Percentiles rank a stretch among this genome's conserved stretches.
Evolutionary conservation across 2,113 vertebrate genomes (phyloP).

Genomic region (Alces alces): DNA sequence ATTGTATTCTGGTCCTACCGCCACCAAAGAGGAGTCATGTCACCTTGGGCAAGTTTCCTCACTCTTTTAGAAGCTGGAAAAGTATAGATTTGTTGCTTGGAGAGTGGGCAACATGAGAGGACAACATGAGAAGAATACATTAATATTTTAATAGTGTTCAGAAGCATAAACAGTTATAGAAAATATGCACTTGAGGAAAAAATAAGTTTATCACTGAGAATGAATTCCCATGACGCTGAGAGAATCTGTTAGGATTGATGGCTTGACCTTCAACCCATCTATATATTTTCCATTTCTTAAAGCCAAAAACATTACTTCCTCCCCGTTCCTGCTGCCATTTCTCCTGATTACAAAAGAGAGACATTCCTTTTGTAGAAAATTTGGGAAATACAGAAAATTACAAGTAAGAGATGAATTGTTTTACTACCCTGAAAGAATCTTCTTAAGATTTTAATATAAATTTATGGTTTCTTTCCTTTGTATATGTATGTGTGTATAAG

Average conservation of each 20-base stretch:
- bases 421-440: background rate
- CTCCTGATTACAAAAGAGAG: background rate
- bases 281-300: conserved; percentile 39
- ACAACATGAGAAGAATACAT: conserved; percentile 51
- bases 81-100: conserved; percentile 45
- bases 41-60: conserved; percentile 32
- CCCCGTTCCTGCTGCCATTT: background rate
- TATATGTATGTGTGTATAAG: background rate
- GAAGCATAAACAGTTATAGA: conserved; percentile 26
- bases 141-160: conserved; percentile 67
- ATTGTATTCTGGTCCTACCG: background rate
- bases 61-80: conserved; percentile 21
- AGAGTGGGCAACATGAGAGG: conserved; percentile 51
- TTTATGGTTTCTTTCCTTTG: background rate
- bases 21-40: background rate
- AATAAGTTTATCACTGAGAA: conserved; percentile 52
- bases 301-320: background rate
- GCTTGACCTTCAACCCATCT: conserved; percentile 10
- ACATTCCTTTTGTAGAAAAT: background rate
- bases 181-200: conserved; percentile 50
- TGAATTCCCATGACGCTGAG: background rate
- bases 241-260: conserved; percentile 14
- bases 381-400: background rate
- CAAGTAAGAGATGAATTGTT: background rate
- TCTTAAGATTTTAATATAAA: background rate